Evolutionary conservation across 2,888 invertebrate genomes (phyloP).

Genomic region (Netelia fuscicornis): DNA sequence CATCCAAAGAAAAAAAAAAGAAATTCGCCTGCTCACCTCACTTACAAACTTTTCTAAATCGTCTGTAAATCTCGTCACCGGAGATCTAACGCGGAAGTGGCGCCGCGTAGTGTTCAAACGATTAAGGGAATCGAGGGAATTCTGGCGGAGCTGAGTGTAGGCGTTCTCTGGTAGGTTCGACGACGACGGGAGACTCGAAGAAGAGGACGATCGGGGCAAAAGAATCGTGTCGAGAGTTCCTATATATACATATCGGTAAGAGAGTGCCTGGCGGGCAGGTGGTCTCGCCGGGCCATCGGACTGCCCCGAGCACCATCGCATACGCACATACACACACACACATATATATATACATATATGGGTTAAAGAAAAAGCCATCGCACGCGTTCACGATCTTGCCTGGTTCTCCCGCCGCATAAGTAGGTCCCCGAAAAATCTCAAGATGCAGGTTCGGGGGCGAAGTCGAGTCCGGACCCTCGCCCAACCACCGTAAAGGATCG

Average conservation of each 20-base stretch:
- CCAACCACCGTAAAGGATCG: slow-evolving; percentile 62
- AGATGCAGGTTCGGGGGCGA: slow-evolving; percentile 63
- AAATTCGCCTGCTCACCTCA: no score
- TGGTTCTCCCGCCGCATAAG: slow-evolving; percentile 68
- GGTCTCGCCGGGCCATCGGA: slow-evolving; percentile 56
- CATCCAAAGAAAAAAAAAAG: no score
- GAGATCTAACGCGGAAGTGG: slow-evolving; percentile 34
- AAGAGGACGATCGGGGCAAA: slow-evolving; percentile 18
- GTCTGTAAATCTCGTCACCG: not conserved
- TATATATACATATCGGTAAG: slow-evolving; percentile 23
- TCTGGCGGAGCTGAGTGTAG: slow-evolving; percentile 63
- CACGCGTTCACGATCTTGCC: slow-evolving; percentile 46
- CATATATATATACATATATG: slow-evolving; percentile 20
- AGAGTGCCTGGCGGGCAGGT: slow-evolving; percentile 60
- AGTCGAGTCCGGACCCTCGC: slow-evolving; percentile 57
- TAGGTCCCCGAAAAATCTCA: slow-evolving; percentile 74
- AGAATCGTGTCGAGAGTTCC: slow-evolving; percentile 34
- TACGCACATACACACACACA: not conserved
- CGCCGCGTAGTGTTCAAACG: slow-evolving; percentile 2
- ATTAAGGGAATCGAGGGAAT: slow-evolving; percentile 42
- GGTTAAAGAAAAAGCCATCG: slow-evolving; percentile 1
- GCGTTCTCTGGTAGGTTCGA: slow-evolving; percentile 23
- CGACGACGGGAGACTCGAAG: not conserved
- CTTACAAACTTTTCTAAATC: not conserved
- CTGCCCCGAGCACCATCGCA: slow-evolving; percentile 32